These are phyloP conservation scores for Thamnophis elegans DNA, from an alignment of 2,797 vertebrate species.

Conservation along the genomic window DNA sequence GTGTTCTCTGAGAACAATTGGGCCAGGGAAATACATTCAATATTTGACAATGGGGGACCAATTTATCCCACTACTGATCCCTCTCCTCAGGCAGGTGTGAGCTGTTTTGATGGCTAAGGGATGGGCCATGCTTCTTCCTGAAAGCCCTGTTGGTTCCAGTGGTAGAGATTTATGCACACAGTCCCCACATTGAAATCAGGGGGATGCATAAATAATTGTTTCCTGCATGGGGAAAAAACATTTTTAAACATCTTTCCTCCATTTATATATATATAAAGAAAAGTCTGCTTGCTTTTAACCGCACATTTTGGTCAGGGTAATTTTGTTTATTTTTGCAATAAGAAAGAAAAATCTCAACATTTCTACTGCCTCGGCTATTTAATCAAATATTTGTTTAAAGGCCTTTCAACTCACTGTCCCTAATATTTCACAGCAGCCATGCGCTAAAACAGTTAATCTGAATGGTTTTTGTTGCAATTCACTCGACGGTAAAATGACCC, in stretches of 20 bases:
- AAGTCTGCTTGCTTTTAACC: not conserved
- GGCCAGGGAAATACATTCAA: conserved; percentile 45
- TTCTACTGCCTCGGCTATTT: not conserved
- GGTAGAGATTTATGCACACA: not conserved
- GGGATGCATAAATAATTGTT: not conserved
- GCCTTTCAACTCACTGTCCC: not conserved
- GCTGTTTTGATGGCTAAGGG: not conserved
- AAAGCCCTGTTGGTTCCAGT: not conserved
- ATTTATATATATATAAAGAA: conserved; percentile 20
- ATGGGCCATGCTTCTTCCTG: not conserved
- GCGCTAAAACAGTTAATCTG: not conserved
- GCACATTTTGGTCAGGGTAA: conserved; percentile 7
- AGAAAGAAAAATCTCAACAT: not conserved
- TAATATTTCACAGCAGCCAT: not conserved
- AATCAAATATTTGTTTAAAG: not conserved
- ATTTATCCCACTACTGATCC: not conserved
- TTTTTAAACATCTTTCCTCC: not conserved
- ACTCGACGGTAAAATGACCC: not conserved
- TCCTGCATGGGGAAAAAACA: not conserved
- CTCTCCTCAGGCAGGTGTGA: not conserved
- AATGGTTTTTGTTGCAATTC: not conserved
- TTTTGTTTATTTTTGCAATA: not conserved
- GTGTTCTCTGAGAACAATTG: conserved; percentile 63
- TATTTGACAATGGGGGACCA: conserved; percentile 26
- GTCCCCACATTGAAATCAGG: not conserved